phyloP scores from a whole-genome alignment of 2,113 vertebrate species.

The Odocoileus hemionus region DNA sequence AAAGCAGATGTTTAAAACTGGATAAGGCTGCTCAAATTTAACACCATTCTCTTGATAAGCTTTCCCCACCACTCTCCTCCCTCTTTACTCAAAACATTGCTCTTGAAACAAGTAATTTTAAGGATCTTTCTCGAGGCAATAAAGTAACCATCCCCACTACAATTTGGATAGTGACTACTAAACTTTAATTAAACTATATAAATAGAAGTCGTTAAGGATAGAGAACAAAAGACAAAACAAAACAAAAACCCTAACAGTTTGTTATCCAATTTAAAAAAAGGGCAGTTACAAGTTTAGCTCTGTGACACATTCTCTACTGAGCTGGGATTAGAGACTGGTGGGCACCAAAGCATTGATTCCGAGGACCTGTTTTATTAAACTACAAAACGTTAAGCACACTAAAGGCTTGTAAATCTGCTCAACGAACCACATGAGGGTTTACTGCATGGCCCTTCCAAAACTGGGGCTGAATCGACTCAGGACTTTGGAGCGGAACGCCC shows the following conservation, averaged over 20 bases:
- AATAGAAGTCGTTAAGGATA: slow-evolving; percentile 34
- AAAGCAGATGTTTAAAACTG: slow-evolving; percentile 48
- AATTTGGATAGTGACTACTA: background rate
- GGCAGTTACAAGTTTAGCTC: background rate
- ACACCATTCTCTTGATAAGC: slow-evolving; percentile 47
- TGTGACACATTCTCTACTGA: background rate
- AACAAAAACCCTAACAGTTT: background rate
- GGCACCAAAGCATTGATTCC: background rate
- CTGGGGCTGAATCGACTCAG: background rate
- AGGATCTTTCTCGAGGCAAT: background rate
- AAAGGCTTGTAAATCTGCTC: background rate
- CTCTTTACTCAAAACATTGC: slow-evolving; percentile 9
- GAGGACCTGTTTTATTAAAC: background rate
- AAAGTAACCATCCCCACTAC: background rate
- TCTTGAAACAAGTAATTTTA: slow-evolving; percentile 17
- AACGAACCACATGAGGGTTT: background rate
- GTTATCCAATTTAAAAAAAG: background rate
- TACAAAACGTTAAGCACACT: background rate
- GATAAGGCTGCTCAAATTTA: slow-evolving; percentile 48
- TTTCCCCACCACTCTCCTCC: background rate
- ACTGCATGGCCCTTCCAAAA: background rate
- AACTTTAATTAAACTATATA: slow-evolving; percentile 19
- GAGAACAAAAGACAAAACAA: background rate
- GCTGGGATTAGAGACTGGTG: background rate
- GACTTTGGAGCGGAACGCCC: accelerated